Evolutionary conservation across 2,113 vertebrate genomes (phyloP), one percentile per base, ranked within the genome.

Genomic region (Mirounga angustirostris): DNA sequence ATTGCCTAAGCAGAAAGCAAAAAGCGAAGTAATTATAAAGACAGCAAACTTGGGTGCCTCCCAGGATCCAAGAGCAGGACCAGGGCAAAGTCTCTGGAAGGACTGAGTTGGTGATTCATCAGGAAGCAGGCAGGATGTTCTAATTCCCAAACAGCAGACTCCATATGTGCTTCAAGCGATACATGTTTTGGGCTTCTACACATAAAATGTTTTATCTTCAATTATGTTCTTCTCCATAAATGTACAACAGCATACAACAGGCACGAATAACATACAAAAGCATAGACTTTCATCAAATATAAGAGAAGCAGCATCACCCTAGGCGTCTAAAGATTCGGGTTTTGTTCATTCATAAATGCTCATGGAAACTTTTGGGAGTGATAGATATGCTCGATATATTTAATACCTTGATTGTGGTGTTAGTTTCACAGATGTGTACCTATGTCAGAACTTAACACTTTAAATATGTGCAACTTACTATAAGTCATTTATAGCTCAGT

Each of bases 11-110:
- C 58, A 76, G 63, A 65, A 84, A 80, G 40, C 73, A 63, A 56
- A 95, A 86, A 61, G 54, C n/a, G 63, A 87, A 95, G n/a, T 54
- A 15, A 56, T 61, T 92, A 73, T 71, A 43, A 89, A 95, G 65
- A 74, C 61, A 61, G 24, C 26, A 87, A 73, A 71, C 14, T 16
- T 69, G 61, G 21, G 28, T 80, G 65, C 65, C 33, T 54, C 54
- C 65, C 21, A 7, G 89, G 79, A 52, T 50, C 40, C 63, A 52
- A 85, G 40, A 85, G 24, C 22, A 87, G 59, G 28, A 54, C 46
- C 46, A 8, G 28, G 74, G 28, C 54, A 63, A 81, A 21, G 2
- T 63, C 26, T 88, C 65, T 61, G 73, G 79, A 79, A 80, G 33
- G 82, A 80, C 94, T 73, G 83, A 80, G 52, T 54, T 73, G 81